Evolutionary conservation across 2,113 vertebrate species (phyloP), one percentile per base, ranked within the genome.

Genomic region (Tyrannus savana): DNA sequence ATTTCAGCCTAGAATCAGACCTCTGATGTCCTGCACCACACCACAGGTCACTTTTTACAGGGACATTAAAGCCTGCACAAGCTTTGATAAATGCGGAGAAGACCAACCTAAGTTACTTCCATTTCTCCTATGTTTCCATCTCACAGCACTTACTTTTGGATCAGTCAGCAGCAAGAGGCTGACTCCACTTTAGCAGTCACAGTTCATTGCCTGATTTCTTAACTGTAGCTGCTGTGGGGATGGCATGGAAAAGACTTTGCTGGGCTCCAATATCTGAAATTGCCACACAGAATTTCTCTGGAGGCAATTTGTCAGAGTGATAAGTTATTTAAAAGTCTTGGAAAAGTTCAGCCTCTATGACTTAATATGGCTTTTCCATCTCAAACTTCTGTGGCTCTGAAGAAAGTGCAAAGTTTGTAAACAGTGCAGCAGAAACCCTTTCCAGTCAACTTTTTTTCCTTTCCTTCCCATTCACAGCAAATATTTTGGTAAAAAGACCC

Each of bases 351-450:
- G 8, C 44, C 28, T 95, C 44, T 64, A 14, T 47, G 53, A 82
- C 44, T 82, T 89, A 79, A n/a, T 89, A 55, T 46, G 46, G 9
- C n/a, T 95, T 97, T 93, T 94, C 84, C 81, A 89, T 91, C 49
- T 92, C 49, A 41, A 69, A 82, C 12, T 73, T 90, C 73, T 79
- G 71, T 66, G 66, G 28, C 44, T 79, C 62, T 79, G 53, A 87
- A 89, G 80, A 94, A 95, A 84, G 62, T 28, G 15, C 17, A 55
- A 75, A 78, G 68, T 39, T 82, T 76, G 47, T 92, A 93, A 97
- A 93, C 75, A 93, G 59, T 62, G 37, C 35, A 66, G 56, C 13
- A 83, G 81, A 87, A 95, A 75, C 14, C 4, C 35, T 84, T 87
- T 68, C 74, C 64, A 87, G 49, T 68, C n/a, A 16, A 44, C 3